These are phyloP conservation scores for Limanda limanda DNA, from an alignment of 2,113 vertebrate species.

Conservation along the genomic window DNA sequence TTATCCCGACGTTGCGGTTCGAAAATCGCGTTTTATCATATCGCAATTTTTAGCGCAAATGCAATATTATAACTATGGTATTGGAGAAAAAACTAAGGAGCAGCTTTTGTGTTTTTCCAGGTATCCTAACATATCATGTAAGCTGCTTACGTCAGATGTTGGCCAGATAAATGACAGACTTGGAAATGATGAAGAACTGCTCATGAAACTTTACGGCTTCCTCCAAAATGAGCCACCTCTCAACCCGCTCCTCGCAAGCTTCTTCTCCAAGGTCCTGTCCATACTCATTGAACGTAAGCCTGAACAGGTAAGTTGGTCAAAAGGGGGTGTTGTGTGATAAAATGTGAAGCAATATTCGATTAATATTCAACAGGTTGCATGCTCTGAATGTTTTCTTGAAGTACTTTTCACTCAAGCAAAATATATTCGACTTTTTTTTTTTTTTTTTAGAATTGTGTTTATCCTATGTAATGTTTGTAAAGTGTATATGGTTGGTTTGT, in stretches of 20 bases:
- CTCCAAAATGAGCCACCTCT: slow-evolving; percentile 93
- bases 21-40: no score
- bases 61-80: background rate
- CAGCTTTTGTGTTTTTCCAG: slow-evolving; percentile 69
- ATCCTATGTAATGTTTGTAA: background rate
- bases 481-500: background rate
- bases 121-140: slow-evolving; percentile 98
- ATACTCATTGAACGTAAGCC: slow-evolving; percentile 99
- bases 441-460: no score
- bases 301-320: slow-evolving; percentile 87
- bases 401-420: background rate
- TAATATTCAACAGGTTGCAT: no score
- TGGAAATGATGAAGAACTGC: slow-evolving; percentile 94
- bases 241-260: slow-evolving; percentile 97
- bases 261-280: slow-evolving; percentile 99
- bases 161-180: slow-evolving; percentile 95
- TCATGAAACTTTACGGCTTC: slow-evolving; percentile 94
- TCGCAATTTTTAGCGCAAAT: no score
- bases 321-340: background rate
- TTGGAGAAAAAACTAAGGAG: background rate
- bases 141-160: slow-evolving; percentile 96
- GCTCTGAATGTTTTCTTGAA: background rate
- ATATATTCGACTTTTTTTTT: background rate
- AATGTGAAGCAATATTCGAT: background rate
- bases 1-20: no score